Conservation (phyloP, 2,888 invertebrate genomes). For the Cremastinae sp. region DNA sequence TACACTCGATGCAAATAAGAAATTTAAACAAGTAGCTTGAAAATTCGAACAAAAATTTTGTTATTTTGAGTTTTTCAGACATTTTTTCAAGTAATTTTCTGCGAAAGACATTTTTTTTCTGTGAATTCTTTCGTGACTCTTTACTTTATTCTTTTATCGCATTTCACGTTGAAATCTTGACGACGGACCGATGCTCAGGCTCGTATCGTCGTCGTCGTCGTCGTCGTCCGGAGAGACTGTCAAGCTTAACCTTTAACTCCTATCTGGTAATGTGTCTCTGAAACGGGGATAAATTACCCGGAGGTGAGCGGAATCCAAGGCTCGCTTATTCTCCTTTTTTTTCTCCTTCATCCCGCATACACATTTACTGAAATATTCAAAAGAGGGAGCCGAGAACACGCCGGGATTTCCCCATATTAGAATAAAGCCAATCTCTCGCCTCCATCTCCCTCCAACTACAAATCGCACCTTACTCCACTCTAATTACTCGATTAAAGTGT, state of each 20-base stretch:
- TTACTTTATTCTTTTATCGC: conserved; percentile 23
- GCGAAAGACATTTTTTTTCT: conserved; percentile 14
- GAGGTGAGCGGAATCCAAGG: conserved; percentile 60
- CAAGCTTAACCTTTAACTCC: conserved; percentile 62
- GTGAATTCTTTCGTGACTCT: no score
- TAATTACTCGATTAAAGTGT: conserved; percentile 62
- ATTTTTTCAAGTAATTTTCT: background rate
- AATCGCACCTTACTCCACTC: conserved; percentile 34
- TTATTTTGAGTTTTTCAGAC: background rate
- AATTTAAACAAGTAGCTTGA: no score
- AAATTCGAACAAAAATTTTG: no score
- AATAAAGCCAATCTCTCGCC: conserved; percentile 25
- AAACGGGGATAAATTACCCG: conserved; percentile 61
- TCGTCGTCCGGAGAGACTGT: conserved; percentile 56
- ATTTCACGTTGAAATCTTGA: conserved; percentile 29
- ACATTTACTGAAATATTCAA: conserved; percentile 23
- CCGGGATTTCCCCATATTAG: conserved; percentile 46
- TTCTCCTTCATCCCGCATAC: conserved; percentile 17
- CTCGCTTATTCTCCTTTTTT: conserved; percentile 28
- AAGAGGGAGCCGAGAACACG: conserved; percentile 27
- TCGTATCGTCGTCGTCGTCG: conserved; percentile 40
- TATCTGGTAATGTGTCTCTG: conserved; percentile 60
- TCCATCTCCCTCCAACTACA: conserved; percentile 11
- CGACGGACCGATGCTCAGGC: conserved; percentile 30
- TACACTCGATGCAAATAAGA: no score